phyloP scores from a whole-genome alignment of 2,113 vertebrate species.

The Clarias gariepinus region DNA sequence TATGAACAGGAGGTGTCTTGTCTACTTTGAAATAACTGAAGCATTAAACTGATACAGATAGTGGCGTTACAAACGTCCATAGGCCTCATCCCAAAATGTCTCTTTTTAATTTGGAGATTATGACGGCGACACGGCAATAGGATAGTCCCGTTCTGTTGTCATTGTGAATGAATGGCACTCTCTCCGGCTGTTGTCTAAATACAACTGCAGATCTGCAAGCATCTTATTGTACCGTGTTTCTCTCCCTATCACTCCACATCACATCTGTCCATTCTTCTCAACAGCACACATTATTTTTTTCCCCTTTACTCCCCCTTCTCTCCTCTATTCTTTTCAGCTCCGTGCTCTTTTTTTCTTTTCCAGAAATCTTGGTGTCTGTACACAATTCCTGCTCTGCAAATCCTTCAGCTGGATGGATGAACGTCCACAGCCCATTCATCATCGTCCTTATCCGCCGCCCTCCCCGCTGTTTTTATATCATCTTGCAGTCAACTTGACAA shows the following conservation, averaged over 20 bases:
- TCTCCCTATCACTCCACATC: slow-evolving; percentile 54
- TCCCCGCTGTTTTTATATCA: slow-evolving; percentile 79
- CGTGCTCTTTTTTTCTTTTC: slow-evolving; percentile 46
- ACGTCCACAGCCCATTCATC: slow-evolving; percentile 77
- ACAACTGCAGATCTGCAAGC: slow-evolving; percentile 43
- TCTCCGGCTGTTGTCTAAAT: slow-evolving; percentile 40
- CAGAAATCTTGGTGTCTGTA: slow-evolving; percentile 71
- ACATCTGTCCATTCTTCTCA: slow-evolving; percentile 58
- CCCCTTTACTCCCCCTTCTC: slow-evolving; percentile 39
- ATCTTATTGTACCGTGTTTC: slow-evolving; percentile 48
- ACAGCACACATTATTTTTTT: slow-evolving; percentile 54
- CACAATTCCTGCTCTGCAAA: slow-evolving; percentile 73
- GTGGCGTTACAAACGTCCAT: not conserved
- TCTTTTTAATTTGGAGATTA: not conserved
- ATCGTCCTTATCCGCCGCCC: slow-evolving; percentile 74
- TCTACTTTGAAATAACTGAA: not conserved
- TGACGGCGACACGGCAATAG: not conserved
- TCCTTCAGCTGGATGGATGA: slow-evolving; percentile 79
- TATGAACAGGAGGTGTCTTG: not conserved
- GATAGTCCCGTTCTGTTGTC: slow-evolving; percentile 27
- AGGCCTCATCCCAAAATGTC: not conserved
- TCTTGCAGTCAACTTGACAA: slow-evolving; percentile 77
- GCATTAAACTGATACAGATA: not conserved
- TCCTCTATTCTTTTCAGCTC: slow-evolving; percentile 3
- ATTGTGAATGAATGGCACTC: slow-evolving; percentile 41